Evolutionary conservation across 1,140 invertebrate genomes (phyloP).

Genomic region (Cydia pomonella): DNA sequence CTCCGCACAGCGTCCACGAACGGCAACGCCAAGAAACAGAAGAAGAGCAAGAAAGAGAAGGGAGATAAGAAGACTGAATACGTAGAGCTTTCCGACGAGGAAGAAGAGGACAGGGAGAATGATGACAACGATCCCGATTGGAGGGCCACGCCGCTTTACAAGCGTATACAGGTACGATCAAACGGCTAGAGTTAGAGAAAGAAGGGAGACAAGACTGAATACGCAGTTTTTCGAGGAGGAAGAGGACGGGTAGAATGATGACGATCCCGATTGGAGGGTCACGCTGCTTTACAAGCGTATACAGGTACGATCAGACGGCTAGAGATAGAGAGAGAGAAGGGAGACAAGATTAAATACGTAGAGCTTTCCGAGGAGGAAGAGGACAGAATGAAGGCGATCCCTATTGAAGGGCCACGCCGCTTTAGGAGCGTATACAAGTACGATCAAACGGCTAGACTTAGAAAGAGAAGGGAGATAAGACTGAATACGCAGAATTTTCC

Average conservation of each 20-base stretch:
- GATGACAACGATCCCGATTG: conserved; percentile 85
- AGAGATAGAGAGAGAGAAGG: conserved; percentile 51
- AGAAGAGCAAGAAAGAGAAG: conserved; percentile 48
- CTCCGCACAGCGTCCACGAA: conserved; percentile 62
- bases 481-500: conserved; percentile 55
- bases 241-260: conserved; percentile 72
- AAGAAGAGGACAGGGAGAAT: conserved; percentile 74
- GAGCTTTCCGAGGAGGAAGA: conserved; percentile 67
- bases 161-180: conserved; percentile 66
- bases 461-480: conserved; percentile 43
- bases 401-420: conserved; percentile 85
- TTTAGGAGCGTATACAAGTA: conserved; percentile 76
- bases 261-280: conserved; percentile 86
- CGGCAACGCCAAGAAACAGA: conserved; percentile 53
- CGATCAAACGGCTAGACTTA: not conserved
- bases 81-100: conserved; percentile 64
- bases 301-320: conserved; percentile 50
- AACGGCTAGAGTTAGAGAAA: conserved; percentile 48
- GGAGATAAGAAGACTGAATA: conserved; percentile 58
- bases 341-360: conserved; percentile 58
- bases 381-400: conserved; percentile 82
- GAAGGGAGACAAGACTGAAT: conserved; percentile 55
- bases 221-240: conserved; percentile 64
- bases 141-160: conserved; percentile 82
- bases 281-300: conserved; percentile 82